Evolutionary conservation across 2,888 invertebrate genomes (phyloP).

Genomic region (Troides helena): DNA sequence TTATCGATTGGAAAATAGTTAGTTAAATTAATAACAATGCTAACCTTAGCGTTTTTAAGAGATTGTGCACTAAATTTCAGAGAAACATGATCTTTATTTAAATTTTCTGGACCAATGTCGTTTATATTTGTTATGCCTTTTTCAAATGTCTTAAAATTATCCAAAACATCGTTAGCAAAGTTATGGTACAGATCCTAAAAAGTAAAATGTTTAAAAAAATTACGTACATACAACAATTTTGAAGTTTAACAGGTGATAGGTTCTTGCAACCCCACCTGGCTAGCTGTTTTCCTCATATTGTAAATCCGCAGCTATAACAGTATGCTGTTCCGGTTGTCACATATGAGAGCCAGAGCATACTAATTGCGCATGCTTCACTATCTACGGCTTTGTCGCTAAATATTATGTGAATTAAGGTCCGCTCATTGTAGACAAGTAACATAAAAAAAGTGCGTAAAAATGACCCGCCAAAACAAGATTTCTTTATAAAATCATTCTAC

Average conservation of each 20-base stretch:
- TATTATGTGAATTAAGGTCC: too few relatives aligned
- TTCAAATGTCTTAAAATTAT: constrained; percentile 66
- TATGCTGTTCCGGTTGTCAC: too few relatives aligned
- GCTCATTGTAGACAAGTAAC: too few relatives aligned
- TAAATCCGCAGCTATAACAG: too few relatives aligned
- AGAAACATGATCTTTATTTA: constrained; percentile 49
- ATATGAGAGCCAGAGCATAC: too few relatives aligned
- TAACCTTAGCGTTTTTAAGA: constrained; percentile 56
- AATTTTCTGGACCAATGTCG: constrained; percentile 47
- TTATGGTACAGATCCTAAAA: constrained; percentile 63
- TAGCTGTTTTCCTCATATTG: too few relatives aligned
- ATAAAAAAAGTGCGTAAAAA: too few relatives aligned
- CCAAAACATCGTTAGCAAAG: constrained; percentile 71
- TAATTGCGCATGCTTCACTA: too few relatives aligned
- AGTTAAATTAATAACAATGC: background rate
- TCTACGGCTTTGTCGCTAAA: too few relatives aligned
- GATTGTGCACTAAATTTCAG: constrained; percentile 56
- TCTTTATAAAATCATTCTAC: too few relatives aligned
- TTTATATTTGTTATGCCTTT: constrained; percentile 50
- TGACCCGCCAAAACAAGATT: background rate
- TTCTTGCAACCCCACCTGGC: too few relatives aligned
- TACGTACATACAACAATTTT: background rate
- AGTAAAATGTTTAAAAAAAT: constrained; percentile 1
- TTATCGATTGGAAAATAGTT: background rate
- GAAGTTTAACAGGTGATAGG: too few relatives aligned